These are phyloP conservation scores for Phasia obesa DNA, from an alignment of 2,888 invertebrate species.

Conservation along the genomic window DNA sequence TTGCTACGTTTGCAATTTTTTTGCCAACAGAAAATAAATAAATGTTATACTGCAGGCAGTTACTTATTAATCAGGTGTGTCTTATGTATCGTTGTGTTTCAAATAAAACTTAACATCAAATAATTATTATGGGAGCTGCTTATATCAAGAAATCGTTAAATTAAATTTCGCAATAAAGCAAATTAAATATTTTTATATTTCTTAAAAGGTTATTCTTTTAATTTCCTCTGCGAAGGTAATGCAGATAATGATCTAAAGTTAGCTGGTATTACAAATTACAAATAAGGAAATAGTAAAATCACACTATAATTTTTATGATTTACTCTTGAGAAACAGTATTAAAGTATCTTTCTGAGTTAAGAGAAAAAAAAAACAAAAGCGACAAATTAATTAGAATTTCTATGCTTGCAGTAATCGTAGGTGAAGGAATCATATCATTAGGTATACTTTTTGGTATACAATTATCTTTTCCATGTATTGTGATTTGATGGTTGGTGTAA, in stretches of 20 bases:
- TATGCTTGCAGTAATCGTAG: slow-evolving; percentile 37
- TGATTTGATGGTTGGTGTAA: not conserved
- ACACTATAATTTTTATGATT: slow-evolving; percentile 61
- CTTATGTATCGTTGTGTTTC: too few relatives aligned
- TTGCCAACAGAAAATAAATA: too few relatives aligned
- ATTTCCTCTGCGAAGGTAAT: not conserved
- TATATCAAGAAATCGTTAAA: too few relatives aligned
- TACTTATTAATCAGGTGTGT: too few relatives aligned
- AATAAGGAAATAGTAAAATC: slow-evolving; percentile 57
- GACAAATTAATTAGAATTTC: not conserved
- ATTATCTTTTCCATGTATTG: slow-evolving; percentile 7
- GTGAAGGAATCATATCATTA: slow-evolving; percentile 54
- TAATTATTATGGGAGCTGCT: too few relatives aligned
- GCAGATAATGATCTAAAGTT: slow-evolving; percentile 31
- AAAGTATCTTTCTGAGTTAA: not conserved
- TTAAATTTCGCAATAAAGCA: too few relatives aligned
- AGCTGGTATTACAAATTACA: slow-evolving; percentile 9
- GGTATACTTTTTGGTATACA: slow-evolving; percentile 14
- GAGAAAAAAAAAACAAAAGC: slow-evolving; percentile 13
- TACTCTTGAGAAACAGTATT: slow-evolving; percentile 54
- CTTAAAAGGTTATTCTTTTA: not conserved
- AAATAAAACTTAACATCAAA: too few relatives aligned
- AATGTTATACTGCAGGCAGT: too few relatives aligned
- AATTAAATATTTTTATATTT: too few relatives aligned
- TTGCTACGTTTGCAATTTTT: too few relatives aligned